These are phyloP conservation scores for Ips nitidus DNA, from an alignment of 1,140 invertebrate species.

Conservation along the genomic window DNA sequence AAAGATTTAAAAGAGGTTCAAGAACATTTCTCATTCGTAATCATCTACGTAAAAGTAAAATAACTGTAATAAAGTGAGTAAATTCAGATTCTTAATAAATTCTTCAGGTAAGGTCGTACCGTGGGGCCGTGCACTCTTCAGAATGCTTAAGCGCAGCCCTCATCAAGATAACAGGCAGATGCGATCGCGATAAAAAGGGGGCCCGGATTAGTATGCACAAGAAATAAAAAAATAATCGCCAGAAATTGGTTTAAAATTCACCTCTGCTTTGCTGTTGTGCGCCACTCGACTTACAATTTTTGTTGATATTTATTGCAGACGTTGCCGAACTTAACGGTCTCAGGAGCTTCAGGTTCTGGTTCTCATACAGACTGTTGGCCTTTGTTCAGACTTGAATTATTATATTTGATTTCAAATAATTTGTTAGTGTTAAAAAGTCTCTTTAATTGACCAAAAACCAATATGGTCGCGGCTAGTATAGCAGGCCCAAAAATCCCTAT, in stretches of 20 bases:
- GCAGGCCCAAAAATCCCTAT: no score
- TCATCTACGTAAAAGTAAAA: no score
- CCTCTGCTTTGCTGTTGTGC: conserved; percentile 27
- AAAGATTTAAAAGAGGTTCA: no score
- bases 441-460: no score
- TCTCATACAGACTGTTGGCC: no score
- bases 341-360: no score
- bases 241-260: conserved; percentile 38
- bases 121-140: conserved; percentile 3
- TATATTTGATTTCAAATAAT: no score
- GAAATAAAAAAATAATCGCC: conserved; percentile 37
- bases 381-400: no score
- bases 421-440: no score
- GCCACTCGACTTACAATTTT: conserved; percentile 30
- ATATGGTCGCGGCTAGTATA: no score
- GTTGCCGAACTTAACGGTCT: neutral
- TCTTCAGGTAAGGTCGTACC: conserved; percentile 17
- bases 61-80: neutral
- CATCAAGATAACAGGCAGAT: conserved; percentile 36
- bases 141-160: conserved; percentile 26
- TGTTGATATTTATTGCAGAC: conserved; percentile 22
- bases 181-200: conserved; percentile 23
- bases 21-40: no score
- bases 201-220: conserved; percentile 34
- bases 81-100: conserved; percentile 13